phyloP scores from a whole-genome alignment of 2,888 invertebrate genomes.

The Tachina lurida region DNA sequence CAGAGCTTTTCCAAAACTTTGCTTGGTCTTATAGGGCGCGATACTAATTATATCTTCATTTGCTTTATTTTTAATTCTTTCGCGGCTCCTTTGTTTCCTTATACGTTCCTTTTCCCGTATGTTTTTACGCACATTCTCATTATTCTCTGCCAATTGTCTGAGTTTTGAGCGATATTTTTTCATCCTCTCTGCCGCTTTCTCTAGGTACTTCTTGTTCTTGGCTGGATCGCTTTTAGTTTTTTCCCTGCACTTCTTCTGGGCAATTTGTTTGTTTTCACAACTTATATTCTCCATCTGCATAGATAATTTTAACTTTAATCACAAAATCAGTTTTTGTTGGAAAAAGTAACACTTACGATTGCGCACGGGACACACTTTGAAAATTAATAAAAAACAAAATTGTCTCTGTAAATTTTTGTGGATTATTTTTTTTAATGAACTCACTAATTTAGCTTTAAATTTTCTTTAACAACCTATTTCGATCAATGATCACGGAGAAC shows the following conservation, averaged over 20 bases:
- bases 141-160: background rate
- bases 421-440: background rate
- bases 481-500: constrained; percentile 14
- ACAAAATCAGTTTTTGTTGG: too few species aligned
- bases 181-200: too few species aligned
- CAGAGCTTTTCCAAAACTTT: constrained; percentile 27
- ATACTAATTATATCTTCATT: constrained; percentile 16
- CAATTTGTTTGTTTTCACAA: constrained; percentile 18
- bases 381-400: background rate
- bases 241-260: constrained; percentile 16
- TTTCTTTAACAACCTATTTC: background rate
- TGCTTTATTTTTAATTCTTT: constrained; percentile 43
- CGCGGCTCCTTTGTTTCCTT: constrained; percentile 26
- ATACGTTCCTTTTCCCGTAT: constrained; percentile 21
- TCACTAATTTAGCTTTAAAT: constrained; percentile 1
- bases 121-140: constrained; percentile 20
- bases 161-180: background rate
- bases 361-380: background rate
- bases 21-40: constrained; percentile 3
- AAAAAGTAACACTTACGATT: too few species aligned
- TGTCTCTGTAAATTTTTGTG: background rate
- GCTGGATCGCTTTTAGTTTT: constrained; percentile 16
- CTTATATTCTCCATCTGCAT: constrained; percentile 13
- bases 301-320: background rate
- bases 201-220: constrained; percentile 3